Evolutionary conservation across 2,113 vertebrate species (phyloP).

Genomic region (Phalacrocorax aristotelis): DNA sequence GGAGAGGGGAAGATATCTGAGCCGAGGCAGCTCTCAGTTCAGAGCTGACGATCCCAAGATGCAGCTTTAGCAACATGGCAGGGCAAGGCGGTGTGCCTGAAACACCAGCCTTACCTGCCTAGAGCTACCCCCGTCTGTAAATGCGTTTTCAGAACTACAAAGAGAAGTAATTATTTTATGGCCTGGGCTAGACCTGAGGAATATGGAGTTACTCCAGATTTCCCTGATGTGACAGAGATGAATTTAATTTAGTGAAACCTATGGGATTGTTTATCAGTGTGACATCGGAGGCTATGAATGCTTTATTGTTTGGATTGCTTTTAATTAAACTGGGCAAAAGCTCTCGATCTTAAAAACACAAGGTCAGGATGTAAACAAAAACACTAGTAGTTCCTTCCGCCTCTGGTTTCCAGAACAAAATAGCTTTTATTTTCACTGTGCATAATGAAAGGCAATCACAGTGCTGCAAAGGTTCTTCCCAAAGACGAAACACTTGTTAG

Average conservation of each 20-base stretch:
- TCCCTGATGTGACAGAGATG: not conserved
- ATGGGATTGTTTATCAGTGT: not conserved
- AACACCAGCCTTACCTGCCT: not conserved
- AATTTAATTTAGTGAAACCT: not conserved
- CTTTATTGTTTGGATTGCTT: not conserved
- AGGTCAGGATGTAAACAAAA: not conserved
- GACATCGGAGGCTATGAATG: not conserved
- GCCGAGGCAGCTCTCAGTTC: not conserved
- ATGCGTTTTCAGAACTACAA: not conserved
- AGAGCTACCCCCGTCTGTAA: not conserved
- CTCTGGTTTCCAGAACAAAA: not conserved
- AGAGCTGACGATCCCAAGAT: not conserved
- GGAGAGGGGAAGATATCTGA: not conserved
- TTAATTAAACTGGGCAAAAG: not conserved
- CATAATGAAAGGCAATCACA: not conserved
- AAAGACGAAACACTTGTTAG: fast-evolving
- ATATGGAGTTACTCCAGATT: not conserved
- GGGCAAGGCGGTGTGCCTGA: fast-evolving
- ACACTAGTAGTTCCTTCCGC: not conserved
- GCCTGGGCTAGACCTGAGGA: not conserved
- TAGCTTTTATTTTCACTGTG: not conserved
- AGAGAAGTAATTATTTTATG: not conserved
- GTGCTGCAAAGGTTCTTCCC: not conserved
- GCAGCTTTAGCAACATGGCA: not conserved
- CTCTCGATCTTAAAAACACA: not conserved